Evolutionary conservation across 2,888 invertebrate species (phyloP), one percentile per base, ranked within the genome.

Genomic region (Dione vanillae): DNA sequence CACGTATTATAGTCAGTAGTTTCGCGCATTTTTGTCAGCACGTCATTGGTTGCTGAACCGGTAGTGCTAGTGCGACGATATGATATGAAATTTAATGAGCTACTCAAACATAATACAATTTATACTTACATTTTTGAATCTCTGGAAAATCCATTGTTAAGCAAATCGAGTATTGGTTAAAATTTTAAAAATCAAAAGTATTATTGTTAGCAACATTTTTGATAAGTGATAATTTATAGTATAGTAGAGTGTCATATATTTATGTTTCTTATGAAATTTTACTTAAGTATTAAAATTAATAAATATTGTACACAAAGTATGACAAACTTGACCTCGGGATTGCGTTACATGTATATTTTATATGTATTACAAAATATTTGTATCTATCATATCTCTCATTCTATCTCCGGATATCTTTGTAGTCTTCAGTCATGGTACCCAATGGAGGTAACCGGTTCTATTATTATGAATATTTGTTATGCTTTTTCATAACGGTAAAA

Each of bases 1-100:
- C 91, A 91, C 82, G 76, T 80, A 76, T 78, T 76, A 74, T 76
- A 78, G 79, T 79, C 81, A 74, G 81, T 84, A 82, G 82, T 87
- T 92, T 92, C 91, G 91, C 91, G 92, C 91, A 92, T 83, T 91
- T 91, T 91, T 89, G 81, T 79, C 81, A 76, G 84, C 85, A 79
- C 86, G 85, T 85, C 85, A 89, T 83, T 85, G 81, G 83, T 82
- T 80, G 82, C 75, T 68, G 43, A 61, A 69, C 76, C 74, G 75
- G 75, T 73, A 74, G 75, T 72, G 73, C 58, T 67, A 54, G 69
- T 65, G 58, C 66, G 71, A 73, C 69, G 69, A 73, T 76, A 75
- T 75, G 78, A 73, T 76, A 70, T 73, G 75, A 77, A 78, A 78
- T 74, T 76, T 73, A 78, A 79, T 79, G 78, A 80, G 75, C 69